Percentiles rank a stretch among this genome's conserved stretches.
phyloP scores from a whole-genome alignment of 2,797 vertebrate genomes.

The Brachymystax lenok region DNA sequence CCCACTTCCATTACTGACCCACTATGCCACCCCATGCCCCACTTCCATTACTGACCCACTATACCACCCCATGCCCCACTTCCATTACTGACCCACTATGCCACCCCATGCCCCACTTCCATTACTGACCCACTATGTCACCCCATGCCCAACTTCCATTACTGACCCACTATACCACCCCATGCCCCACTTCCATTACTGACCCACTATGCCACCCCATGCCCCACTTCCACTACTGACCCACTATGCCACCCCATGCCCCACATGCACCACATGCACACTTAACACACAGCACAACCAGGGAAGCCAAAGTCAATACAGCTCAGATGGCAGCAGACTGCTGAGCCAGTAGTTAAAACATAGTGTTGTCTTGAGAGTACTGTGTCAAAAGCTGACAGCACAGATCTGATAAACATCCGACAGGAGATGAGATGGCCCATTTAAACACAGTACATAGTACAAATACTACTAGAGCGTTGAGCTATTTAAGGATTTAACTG shows the following conservation, averaged over 20 bases:
- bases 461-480: constrained; percentile 18
- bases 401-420: constrained; percentile 49
- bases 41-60: too few species aligned
- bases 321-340: constrained; percentile 37
- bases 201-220: neutral
- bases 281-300: too few species aligned
- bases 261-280: too few species aligned
- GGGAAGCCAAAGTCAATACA: constrained; percentile 60
- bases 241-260: neutral
- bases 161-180: neutral
- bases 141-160: neutral
- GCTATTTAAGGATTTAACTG: neutral
- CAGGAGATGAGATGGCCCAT: constrained; percentile 51
- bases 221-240: neutral
- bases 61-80: too few species aligned
- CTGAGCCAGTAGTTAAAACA: constrained; percentile 52
- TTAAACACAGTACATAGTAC: constrained; percentile 36
- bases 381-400: constrained; percentile 53
- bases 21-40: too few species aligned
- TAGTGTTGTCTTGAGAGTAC: constrained; percentile 34
- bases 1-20: too few species aligned
- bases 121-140: too few species aligned
- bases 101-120: too few species aligned
- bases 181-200: neutral
- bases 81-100: too few species aligned